Evolutionary conservation across 2,888 invertebrate species (phyloP), one percentile per base, ranked within the genome.

Genomic region (Andricus curvator): DNA sequence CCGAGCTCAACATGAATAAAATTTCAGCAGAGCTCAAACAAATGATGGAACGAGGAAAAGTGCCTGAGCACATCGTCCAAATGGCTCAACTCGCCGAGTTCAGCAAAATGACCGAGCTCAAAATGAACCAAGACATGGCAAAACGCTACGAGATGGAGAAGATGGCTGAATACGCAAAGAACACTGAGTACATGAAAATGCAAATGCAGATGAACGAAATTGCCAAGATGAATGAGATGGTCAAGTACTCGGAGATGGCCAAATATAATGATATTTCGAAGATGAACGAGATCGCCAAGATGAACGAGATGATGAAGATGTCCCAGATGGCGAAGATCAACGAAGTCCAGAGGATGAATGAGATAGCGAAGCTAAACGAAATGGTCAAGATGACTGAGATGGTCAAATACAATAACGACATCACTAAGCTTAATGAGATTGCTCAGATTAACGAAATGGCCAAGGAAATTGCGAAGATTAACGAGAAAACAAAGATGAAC

Each of bases 31-130:
- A 93, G 77, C 78, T 92, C 74, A 93, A 92, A 80, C 92, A 93
- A 77, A 93, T 93, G 92, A 93, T 93, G 92, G 92, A 92, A 70
- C 87, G 93, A 8, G 92, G 92, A 9, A 93, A 93, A 80, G 93
- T 93, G 4, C 92, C 92, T 0, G 92, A 93, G 77, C 92, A 93
- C 80, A 93, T 93, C 76, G 92, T 93, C 62, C 92, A 92, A 86
- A 92, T 93, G 92, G 92, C 92, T 5, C 92, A 93, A 81, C 84
- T 93, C 0, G 92, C 92, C 0, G 92, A 93, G 67, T 93, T 93
- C 82, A 92, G 90, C 78, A 93, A 93, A 80, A 92, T 93, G 91
- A 90, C 88, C 4, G 92, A 92, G 78, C 82, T 92, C 6, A 92
- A 92, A 81, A 89, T 93, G 88, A 91, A 91, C 4, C 92, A 92